phyloP scores from a whole-genome alignment of 2,113 vertebrate species.

The Caloenas nicobarica region DNA sequence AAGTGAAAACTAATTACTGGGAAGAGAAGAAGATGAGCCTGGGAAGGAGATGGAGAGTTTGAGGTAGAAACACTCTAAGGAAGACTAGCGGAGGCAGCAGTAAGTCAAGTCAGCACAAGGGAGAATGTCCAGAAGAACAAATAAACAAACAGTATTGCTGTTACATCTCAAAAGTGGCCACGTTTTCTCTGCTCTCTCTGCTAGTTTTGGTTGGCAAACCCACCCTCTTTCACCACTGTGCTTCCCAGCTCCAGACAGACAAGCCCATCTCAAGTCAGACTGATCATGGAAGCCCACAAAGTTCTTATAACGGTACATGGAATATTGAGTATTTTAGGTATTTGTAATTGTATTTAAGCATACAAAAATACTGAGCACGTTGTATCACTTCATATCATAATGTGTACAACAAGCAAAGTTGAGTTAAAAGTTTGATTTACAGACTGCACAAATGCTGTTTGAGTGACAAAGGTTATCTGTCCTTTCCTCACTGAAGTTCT shows the following conservation, averaged over 20 bases:
- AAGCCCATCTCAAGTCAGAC: not conserved
- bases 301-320: not conserved
- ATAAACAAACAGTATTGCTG: not conserved
- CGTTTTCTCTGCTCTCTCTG: not conserved
- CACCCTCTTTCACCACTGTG: not conserved
- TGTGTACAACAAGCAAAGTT: not conserved
- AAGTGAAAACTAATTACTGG: not conserved
- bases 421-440: not conserved
- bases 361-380: not conserved
- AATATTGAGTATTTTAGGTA: not conserved
- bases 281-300: not conserved
- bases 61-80: not conserved
- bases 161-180: not conserved
- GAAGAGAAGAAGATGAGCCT: not conserved
- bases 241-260: not conserved
- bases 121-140: not conserved
- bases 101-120: not conserved
- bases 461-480: not conserved
- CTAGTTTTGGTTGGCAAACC: not conserved
- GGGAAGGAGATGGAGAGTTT: not conserved
- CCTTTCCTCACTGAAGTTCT: not conserved
- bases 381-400: not conserved
- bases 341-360: not conserved
- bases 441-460: not conserved
- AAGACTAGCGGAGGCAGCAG: not conserved